Conservation (phyloP, 2,797 vertebrate species). For the Pelochelys cantorii region DNA sequence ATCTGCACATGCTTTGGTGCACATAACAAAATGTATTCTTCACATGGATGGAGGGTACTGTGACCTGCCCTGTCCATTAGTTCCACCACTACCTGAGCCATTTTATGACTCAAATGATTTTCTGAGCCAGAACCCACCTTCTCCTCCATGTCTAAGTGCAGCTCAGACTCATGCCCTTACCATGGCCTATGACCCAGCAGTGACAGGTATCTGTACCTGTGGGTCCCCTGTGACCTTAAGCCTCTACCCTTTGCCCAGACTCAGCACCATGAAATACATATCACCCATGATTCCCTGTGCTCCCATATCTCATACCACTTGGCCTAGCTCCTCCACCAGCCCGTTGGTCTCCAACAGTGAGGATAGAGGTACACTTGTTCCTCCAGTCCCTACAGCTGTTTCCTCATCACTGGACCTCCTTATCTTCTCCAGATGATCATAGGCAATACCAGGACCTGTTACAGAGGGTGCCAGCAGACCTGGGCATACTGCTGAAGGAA, state of each 20-base stretch:
- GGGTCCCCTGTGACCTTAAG: neutral
- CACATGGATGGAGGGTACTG: too few species aligned
- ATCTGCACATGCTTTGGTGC: too few species aligned
- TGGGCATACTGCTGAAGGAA: neutral
- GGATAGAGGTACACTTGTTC: neutral
- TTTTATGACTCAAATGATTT: too few species aligned
- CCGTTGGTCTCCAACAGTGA: neutral
- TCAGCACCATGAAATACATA: neutral
- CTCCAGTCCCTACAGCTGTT: neutral
- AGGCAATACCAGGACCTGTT: neutral
- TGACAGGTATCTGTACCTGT: too few species aligned
- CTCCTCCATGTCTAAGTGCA: too few species aligned
- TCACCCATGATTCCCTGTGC: neutral
- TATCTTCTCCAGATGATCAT: too few species aligned
- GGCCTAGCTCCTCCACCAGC: neutral
- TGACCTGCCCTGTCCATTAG: too few species aligned
- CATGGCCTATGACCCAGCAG: too few species aligned
- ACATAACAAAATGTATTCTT: too few species aligned
- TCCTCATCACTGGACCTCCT: neutral
- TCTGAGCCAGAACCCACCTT: too few species aligned
- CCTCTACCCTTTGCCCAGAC: neutral
- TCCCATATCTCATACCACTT: neutral
- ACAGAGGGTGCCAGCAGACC: neutral
- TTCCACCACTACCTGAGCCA: too few species aligned
- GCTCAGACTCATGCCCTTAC: too few species aligned